These are phyloP conservation scores for Neocrepidodera transversa DNA, from an alignment of 2,888 invertebrate species.

Conservation along the genomic window DNA sequence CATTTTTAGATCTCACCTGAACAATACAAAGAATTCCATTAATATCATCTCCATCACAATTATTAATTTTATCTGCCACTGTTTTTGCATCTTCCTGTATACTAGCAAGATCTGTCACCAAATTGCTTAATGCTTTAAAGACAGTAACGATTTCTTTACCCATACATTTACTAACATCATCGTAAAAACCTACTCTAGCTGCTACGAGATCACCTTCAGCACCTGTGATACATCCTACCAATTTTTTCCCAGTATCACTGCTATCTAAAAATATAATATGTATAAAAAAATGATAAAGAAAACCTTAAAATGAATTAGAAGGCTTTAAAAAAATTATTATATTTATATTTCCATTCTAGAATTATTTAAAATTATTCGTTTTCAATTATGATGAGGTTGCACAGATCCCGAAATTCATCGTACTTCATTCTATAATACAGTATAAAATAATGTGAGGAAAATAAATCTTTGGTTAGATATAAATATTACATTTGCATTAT, in stretches of 20 bases:
- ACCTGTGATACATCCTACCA: background rate
- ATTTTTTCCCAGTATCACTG: constrained; percentile 1
- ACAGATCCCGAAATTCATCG: too few species aligned
- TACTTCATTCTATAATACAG: too few species aligned
- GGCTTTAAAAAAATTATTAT: too few species aligned
- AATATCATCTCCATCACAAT: constrained; percentile 1
- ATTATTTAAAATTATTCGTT: too few species aligned
- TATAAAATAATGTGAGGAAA: too few species aligned
- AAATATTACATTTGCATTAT: too few species aligned
- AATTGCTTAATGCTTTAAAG: background rate
- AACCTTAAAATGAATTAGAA: too few species aligned
- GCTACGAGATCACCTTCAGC: background rate
- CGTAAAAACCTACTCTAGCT: background rate
- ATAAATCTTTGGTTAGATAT: too few species aligned
- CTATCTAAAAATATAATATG: too few species aligned
- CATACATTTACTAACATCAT: constrained; percentile 1
- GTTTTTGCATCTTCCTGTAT: background rate
- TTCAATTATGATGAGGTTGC: too few species aligned
- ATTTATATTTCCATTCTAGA: too few species aligned
- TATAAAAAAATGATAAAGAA: too few species aligned
- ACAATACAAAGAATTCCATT: background rate
- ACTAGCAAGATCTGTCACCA: background rate
- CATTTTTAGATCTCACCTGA: background rate
- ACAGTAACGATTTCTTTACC: background rate
- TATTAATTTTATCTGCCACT: background rate